phyloP scores from a whole-genome alignment of 2,797 vertebrate genomes.

The Dipus sagitta region DNA sequence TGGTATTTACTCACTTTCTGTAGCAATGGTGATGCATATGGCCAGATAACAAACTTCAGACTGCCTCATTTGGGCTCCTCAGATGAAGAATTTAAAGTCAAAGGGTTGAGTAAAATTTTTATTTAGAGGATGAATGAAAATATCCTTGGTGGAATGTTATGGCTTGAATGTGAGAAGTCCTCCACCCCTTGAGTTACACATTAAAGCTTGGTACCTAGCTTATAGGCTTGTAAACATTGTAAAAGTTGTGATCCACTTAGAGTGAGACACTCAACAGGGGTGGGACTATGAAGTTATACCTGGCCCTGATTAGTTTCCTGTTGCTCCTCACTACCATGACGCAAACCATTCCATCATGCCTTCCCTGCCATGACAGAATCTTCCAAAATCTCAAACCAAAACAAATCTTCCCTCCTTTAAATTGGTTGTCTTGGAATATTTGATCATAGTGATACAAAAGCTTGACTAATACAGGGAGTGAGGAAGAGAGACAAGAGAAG shows the following conservation, averaged over 20 bases:
- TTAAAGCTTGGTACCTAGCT: too few relatives aligned
- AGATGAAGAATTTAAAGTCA: conserved; percentile 30
- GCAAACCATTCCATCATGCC: neutral
- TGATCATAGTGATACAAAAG: neutral
- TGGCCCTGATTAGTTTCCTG: too few relatives aligned
- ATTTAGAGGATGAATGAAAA: conserved; percentile 46
- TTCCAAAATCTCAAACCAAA: neutral
- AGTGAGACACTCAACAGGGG: too few relatives aligned
- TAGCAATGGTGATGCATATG: neutral
- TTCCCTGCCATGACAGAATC: too few relatives aligned
- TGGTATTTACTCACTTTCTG: conserved; percentile 9
- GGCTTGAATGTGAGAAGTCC: too few relatives aligned
- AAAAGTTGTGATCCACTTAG: neutral
- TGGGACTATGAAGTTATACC: neutral
- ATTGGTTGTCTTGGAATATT: neutral
- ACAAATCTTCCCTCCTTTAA: neutral
- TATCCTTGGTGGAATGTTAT: neutral
- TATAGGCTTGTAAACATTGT: neutral
- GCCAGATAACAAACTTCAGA: conserved; percentile 18
- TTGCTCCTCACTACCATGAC: neutral
- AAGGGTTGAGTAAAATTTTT: conserved; percentile 59
- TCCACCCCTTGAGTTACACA: too few relatives aligned
- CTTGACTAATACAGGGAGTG: neutral
- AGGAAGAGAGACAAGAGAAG: neutral
- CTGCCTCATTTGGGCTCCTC: neutral